phyloP scores from a whole-genome alignment of 2,113 vertebrate genomes.

The Melanerpes aurifrons region DNA sequence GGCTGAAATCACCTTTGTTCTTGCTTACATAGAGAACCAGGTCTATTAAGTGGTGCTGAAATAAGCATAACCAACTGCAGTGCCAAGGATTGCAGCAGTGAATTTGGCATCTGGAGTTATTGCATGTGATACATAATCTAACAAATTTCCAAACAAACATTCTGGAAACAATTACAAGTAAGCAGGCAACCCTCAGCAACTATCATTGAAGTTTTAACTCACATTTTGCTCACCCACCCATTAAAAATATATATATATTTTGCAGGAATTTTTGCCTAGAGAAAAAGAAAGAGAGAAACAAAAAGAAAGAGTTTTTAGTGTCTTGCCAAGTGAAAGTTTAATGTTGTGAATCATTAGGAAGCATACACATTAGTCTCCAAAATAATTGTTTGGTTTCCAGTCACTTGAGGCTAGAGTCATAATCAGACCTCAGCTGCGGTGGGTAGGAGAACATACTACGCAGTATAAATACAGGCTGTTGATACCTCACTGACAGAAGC shows the following conservation, averaged over 20 bases:
- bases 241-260: conserved; percentile 25
- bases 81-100: conserved; percentile 70
- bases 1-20: conserved; percentile 45
- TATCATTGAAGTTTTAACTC: conserved; percentile 73
- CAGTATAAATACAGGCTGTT: conserved; percentile 52
- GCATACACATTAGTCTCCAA: conserved; percentile 67
- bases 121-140: conserved; percentile 79
- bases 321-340: conserved; percentile 64
- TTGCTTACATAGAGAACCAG: conserved; percentile 40
- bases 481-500: conserved; percentile 62
- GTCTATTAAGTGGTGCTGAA: conserved; percentile 66
- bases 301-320: background rate
- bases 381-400: conserved; percentile 77
- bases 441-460: background rate
- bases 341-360: conserved; percentile 79
- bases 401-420: conserved; percentile 64
- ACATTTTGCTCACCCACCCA: conserved; percentile 67
- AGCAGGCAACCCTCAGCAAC: conserved; percentile 71
- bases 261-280: conserved; percentile 31
- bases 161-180: conserved; percentile 89
- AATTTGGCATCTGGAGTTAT: conserved; percentile 75
- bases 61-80: conserved; percentile 35
- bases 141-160: conserved; percentile 87
- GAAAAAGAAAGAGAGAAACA: conserved; percentile 36
- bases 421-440: conserved; percentile 66